Evolutionary conservation across 2,888 invertebrate genomes (phyloP).

Genomic region (Drosophila rubida): DNA sequence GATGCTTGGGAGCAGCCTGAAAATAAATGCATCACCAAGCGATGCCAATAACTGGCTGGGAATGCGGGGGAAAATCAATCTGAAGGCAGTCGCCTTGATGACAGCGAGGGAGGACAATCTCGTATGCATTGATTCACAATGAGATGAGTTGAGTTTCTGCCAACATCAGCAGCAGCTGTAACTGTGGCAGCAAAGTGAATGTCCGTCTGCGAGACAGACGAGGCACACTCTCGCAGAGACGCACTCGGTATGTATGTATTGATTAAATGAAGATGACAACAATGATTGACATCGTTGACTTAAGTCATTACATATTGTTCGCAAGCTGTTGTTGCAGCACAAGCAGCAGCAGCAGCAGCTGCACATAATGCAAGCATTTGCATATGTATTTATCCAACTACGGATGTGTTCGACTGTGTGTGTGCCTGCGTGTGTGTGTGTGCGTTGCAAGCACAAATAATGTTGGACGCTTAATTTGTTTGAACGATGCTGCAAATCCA

Average conservation of each 20-base stretch:
- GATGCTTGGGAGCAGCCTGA: conserved; percentile 12
- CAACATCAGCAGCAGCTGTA: conserved; percentile 45
- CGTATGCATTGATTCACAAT: conserved; percentile 37
- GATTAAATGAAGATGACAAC: conserved; percentile 73
- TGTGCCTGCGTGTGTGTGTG: neutral
- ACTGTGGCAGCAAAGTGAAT: conserved; percentile 37
- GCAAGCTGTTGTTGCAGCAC: conserved; percentile 47
- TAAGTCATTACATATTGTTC: conserved; percentile 72
- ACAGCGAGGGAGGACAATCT: conserved; percentile 28
- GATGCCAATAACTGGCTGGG: conserved; percentile 24
- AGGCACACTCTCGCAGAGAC: conserved; percentile 10
- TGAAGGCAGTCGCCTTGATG: conserved; percentile 45
- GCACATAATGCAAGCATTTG: conserved; percentile 42
- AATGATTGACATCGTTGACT: conserved; percentile 73
- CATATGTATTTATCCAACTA: conserved; percentile 10
- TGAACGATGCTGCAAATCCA: conserved; percentile 51
- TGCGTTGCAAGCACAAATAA: conserved; percentile 40
- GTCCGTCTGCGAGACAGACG: conserved; percentile 30
- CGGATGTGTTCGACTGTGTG: conserved; percentile 3
- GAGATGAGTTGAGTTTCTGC: conserved; percentile 48
- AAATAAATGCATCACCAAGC: conserved; percentile 12
- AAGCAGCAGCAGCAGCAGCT: conserved; percentile 40
- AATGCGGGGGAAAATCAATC: conserved; percentile 27
- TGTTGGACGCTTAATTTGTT: conserved; percentile 60
- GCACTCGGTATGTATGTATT: conserved; percentile 42